These are phyloP conservation scores for Thalassophryne amazonica DNA, from an alignment of 2,797 vertebrate species.

Conservation along the genomic window DNA sequence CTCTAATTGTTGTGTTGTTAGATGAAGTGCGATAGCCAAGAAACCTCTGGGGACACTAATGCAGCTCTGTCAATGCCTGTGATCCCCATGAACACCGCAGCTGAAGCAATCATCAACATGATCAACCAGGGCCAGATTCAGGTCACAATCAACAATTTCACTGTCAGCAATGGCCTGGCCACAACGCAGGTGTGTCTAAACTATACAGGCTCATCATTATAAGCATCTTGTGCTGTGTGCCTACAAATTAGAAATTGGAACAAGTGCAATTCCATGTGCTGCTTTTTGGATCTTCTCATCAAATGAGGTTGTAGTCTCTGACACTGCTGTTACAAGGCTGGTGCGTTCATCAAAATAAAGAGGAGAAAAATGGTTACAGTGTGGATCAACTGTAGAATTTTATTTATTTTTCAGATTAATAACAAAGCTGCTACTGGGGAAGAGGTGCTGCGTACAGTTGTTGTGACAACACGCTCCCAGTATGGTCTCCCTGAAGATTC, in stretches of 20 bases:
- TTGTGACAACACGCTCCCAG: conserved; percentile 97
- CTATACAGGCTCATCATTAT: too few species aligned
- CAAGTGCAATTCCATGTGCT: background rate
- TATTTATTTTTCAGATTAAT: conserved; percentile 92
- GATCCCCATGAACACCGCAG: conserved; percentile 98
- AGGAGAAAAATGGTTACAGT: conserved; percentile 7
- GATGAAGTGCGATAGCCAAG: conserved; percentile 96
- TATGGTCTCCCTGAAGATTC: conserved; percentile 98
- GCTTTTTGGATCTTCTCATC: conserved; percentile 56
- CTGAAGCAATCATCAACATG: conserved; percentile 99
- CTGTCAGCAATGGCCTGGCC: conserved; percentile 96
- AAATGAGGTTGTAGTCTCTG: conserved; percentile 52
- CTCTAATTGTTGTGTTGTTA: conserved; percentile 34
- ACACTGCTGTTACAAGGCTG: conserved; percentile 49
- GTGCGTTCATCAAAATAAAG: conserved; percentile 3
- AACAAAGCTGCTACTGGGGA: conserved; percentile 99
- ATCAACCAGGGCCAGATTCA: conserved; percentile 99
- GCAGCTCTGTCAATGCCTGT: conserved; percentile 94
- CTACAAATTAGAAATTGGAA: background rate
- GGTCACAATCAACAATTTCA: conserved; percentile 97
- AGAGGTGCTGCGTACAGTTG: conserved; percentile 95
- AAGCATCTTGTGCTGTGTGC: background rate
- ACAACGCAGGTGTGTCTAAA: conserved; percentile 89
- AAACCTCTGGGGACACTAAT: conserved; percentile 81
- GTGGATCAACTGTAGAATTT: background rate